Base-by-base conservation (phyloP, 2,797 vertebrate genomes). In the Gephyroberyx darwinii region DNA sequence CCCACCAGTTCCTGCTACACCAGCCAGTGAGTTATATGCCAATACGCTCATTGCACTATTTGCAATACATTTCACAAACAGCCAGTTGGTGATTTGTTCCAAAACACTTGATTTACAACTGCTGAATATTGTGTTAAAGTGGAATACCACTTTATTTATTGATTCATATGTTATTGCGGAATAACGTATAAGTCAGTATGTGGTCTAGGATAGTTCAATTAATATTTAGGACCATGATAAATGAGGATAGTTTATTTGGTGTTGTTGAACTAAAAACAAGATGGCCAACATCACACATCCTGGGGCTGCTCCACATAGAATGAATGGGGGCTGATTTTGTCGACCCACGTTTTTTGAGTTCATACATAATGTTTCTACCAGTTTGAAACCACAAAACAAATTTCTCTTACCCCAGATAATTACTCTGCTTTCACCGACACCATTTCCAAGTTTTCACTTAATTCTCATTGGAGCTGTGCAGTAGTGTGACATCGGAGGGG, bases 1-100 rank as follows among this genome's bases (percentile, higher is more conserved):
- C 19, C 84, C 81, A 31, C 71, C 86, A 50, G 64, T 84, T 67
- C 37, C 87, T 75, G 69, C 69, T 10, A 30, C 85, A 71, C 80
- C 82, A 56, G 55, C 75, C 12, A 90, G 93, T 94, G 80, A 92
- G 92, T 93, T 67, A 50, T 45, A 8, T 16, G 26, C 41, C 22
- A 20, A 26, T 20, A 19, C n/a, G 22, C 61, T 45, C 8, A 19
- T 52, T 13, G 20, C 20, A 20, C 20, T 22, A 5, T 52, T n/a
- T 22, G 19, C 9, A 57, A 16, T n/a, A n/a, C 33, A 37, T 37
- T 19, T 16, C 9, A 39, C 8, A 37, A n/a, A 57, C 5, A 20
- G 13, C 52, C 5, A 19, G 14, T 26, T 9, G 20, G 20, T 5
- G 13, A 6, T 53, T 53, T 14, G 8, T 37, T 57, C 17, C 13